phyloP scores from a whole-genome alignment of 2,113 vertebrate species.

The Tetrax tetrax region DNA sequence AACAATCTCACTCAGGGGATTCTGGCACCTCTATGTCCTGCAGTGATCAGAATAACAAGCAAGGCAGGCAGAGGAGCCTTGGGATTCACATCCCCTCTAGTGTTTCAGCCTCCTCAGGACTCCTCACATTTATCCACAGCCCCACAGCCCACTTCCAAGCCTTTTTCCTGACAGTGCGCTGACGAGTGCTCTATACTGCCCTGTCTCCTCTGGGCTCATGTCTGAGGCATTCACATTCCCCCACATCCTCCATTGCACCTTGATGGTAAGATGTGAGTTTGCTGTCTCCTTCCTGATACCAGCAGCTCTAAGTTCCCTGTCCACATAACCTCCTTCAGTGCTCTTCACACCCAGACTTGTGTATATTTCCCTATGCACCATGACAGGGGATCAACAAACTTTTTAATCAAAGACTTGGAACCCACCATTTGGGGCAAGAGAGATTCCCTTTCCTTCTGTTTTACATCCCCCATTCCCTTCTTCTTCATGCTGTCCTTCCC shows the following conservation, averaged over 20 bases:
- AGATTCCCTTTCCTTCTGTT: neutral
- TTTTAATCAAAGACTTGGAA: neutral
- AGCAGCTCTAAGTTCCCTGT: neutral
- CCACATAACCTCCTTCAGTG: neutral
- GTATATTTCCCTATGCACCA: neutral
- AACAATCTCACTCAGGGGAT: neutral
- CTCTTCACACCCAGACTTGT: neutral
- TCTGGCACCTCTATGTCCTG: rapidly evolving
- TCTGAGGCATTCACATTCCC: neutral
- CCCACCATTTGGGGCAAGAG: neutral
- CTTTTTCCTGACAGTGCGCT: neutral
- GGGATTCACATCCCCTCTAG: neutral
- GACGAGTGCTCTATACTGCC: neutral
- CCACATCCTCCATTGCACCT: neutral
- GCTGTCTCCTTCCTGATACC: neutral
- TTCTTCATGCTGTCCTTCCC: neutral
- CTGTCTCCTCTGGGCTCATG: neutral
- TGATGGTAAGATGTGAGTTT: rapidly evolving
- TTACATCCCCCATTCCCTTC: neutral
- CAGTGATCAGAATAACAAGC: neutral
- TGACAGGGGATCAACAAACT: neutral
- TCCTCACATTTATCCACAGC: neutral
- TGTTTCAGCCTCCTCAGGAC: neutral
- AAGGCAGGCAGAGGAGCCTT: neutral
- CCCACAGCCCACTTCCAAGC: neutral